Conservation (phyloP, 2,797 vertebrate species). For the Cyprinodon diabolis region DNA sequence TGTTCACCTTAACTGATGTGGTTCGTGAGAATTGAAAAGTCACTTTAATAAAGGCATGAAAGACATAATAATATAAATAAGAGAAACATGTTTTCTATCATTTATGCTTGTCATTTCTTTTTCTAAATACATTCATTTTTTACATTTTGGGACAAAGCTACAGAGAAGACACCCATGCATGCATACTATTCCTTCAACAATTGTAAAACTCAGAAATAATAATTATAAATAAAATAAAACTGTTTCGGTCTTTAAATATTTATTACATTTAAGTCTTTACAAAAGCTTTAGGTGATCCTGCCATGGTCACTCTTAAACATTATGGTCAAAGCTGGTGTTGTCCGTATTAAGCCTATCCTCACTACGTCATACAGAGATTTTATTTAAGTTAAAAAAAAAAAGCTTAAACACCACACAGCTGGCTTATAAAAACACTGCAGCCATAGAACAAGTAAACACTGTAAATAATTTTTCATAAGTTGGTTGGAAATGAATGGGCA, state of each 20-base stretch:
- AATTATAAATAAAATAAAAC: too few relatives aligned
- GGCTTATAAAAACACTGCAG: not conserved
- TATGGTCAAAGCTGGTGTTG: not conserved
- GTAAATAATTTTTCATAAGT: not conserved
- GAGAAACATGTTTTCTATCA: too few relatives aligned
- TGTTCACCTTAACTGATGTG: not conserved
- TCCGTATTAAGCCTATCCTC: not conserved
- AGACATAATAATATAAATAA: not conserved
- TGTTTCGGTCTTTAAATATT: not conserved
- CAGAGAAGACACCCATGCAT: too few relatives aligned
- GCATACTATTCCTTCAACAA: too few relatives aligned
- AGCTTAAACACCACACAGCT: not conserved
- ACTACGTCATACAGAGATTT: not conserved
- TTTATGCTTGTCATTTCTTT: too few relatives aligned
- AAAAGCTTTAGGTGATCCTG: not conserved
- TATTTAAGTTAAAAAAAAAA: not conserved
- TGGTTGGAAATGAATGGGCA: not conserved
- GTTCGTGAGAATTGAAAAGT: not conserved
- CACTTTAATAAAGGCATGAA: not conserved
- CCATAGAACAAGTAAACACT: not conserved
- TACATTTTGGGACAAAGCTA: too few relatives aligned
- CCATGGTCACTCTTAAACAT: not conserved
- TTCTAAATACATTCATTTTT: too few relatives aligned
- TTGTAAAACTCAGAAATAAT: too few relatives aligned
- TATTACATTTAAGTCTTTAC: not conserved